phyloP scores from a whole-genome alignment of 2,888 invertebrate genomes.

The Nowickia ferox region DNA sequence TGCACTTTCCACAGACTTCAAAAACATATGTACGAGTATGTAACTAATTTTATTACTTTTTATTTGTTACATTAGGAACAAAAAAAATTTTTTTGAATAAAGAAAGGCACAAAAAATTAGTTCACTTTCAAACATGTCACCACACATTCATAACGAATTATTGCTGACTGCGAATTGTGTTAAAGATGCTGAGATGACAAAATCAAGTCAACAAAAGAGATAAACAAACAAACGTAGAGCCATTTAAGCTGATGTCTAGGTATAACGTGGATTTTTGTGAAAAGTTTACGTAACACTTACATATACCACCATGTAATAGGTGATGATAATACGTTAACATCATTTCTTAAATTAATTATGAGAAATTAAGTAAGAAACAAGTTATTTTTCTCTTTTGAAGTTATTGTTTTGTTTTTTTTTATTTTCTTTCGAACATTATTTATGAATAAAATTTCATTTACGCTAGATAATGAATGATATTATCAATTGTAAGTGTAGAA shows the following conservation, averaged over 20 bases:
- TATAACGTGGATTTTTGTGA: slow-evolving; percentile 27
- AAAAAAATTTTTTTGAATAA: neutral
- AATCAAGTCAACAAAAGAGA: neutral
- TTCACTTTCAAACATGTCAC: slow-evolving; percentile 22
- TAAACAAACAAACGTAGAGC: neutral
- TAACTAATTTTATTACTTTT: neutral
- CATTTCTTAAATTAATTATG: slow-evolving; percentile 61
- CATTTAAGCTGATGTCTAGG: slow-evolving; percentile 26
- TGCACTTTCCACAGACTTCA: neutral
- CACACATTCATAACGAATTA: slow-evolving; percentile 14
- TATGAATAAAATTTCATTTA: neutral
- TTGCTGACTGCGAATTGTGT: neutral
- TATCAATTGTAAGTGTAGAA: neutral
- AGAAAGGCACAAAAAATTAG: neutral
- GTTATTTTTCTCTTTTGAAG: slow-evolving; percentile 4
- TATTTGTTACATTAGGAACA: neutral
- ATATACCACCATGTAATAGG: slow-evolving; percentile 17
- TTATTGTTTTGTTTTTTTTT: slow-evolving; percentile 21
- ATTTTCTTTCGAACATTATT: neutral
- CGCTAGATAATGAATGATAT: neutral
- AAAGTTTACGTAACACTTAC: slow-evolving; percentile 45
- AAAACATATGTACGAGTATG: neutral
- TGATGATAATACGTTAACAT: slow-evolving; percentile 40
- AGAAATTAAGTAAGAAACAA: slow-evolving; percentile 42
- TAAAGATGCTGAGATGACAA: neutral